These are phyloP conservation scores for Pelochelys cantorii DNA, from an alignment of 2,797 vertebrate species.

Conservation along the genomic window DNA sequence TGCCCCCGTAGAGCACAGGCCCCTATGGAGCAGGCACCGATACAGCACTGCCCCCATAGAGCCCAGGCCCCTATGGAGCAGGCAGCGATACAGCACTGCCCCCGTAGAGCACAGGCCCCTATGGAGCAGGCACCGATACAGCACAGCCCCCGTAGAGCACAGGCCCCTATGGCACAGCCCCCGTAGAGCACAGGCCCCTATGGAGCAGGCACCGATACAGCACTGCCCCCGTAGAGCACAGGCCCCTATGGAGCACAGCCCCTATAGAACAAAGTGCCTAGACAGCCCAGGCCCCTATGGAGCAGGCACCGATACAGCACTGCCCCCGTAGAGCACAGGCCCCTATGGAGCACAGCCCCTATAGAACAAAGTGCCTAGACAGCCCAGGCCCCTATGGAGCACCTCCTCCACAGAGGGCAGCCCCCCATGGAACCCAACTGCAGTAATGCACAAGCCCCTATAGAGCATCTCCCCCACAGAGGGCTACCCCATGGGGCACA, in stretches of 20 bases:
- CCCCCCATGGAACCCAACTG: too few species aligned
- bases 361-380: rapidly evolving
- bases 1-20: rapidly evolving
- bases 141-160: background rate
- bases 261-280: rapidly evolving
- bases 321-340: rapidly evolving
- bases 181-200: background rate
- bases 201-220: background rate
- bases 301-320: background rate
- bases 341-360: too few species aligned
- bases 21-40: too few species aligned
- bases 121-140: too few species aligned
- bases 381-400: rapidly evolving
- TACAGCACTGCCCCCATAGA: background rate
- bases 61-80: too few species aligned
- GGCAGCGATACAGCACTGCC: rapidly evolving
- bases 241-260: background rate
- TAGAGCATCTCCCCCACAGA: too few species aligned
- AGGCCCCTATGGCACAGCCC: too few species aligned
- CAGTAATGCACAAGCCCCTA: too few species aligned
- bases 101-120: background rate
- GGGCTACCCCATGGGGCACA: background rate
- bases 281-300: background rate
- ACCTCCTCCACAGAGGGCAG: too few species aligned
- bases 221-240: too few species aligned